Percentiles rank a stretch among this genome's conserved stretches.
These are phyloP conservation scores for Oophaga pumilio DNA, from an alignment of 2,113 vertebrate species.

Conservation along the genomic window DNA sequence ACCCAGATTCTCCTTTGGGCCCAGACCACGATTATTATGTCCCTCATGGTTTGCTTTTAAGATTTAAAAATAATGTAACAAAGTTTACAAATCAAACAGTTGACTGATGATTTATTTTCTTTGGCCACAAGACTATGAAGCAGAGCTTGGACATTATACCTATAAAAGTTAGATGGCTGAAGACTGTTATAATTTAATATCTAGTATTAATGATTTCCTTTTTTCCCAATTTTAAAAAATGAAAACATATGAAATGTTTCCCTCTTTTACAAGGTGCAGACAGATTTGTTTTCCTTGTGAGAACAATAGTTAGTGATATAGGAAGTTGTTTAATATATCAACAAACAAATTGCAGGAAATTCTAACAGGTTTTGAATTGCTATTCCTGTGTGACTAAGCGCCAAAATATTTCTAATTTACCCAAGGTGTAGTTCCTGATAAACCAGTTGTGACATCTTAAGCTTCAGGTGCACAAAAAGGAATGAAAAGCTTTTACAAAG, in stretches of 20 bases:
- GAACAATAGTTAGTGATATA: conserved; percentile 23
- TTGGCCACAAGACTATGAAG: too few species aligned
- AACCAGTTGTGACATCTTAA: conserved; percentile 53
- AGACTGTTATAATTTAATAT: neutral
- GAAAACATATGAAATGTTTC: neutral
- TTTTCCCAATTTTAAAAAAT: neutral
- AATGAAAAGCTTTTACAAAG: conserved; percentile 47
- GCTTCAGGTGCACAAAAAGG: conserved; percentile 39
- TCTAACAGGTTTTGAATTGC: conserved; percentile 43
- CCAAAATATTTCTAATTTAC: conserved; percentile 38
- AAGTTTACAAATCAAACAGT: too few species aligned
- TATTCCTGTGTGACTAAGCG: conserved; percentile 46
- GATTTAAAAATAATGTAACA: too few species aligned
- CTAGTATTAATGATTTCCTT: neutral
- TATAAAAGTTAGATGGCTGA: too few species aligned
- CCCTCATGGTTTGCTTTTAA: too few species aligned
- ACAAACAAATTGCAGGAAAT: conserved; percentile 38
- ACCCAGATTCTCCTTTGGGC: too few species aligned
- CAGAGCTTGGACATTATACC: too few species aligned
- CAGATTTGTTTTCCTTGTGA: neutral
- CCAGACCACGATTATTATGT: too few species aligned
- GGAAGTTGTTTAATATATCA: conserved; percentile 42
- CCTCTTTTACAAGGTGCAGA: neutral
- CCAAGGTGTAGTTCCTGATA: conserved; percentile 55
- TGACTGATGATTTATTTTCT: too few species aligned